Base-by-base conservation (phyloP, 2,797 vertebrate genomes). In the Sebastolobus alascanus region DNA sequence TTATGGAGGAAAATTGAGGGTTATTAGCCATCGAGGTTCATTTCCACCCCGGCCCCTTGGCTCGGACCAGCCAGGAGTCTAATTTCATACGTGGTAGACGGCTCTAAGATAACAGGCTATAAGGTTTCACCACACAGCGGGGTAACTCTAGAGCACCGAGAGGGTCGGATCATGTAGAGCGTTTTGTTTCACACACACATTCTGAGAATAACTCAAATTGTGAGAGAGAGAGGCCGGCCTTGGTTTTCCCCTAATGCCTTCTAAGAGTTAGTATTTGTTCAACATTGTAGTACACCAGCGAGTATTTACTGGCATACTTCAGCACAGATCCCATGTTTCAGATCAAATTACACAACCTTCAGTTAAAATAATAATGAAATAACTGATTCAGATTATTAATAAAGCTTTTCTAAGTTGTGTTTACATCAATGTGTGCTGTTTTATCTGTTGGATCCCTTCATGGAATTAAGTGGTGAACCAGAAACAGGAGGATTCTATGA, bases 71-170 rank as follows among this genome's bases (percentile, higher is more conserved):
- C 88, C 85, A 74, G 90, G 92, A 87, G 90, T 96, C 94, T 84
- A 89, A 93, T 96, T 96, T 96, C 95, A 94, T 92, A 93, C 79
- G 91, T 91, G 91, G 92, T 92, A 93, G 93, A 94, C 89, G 88
- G 85, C 89, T 90, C 90, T 87, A 87, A 94, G 94, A 96, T 94
- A 95, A 94, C 92, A 94, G 94, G 90, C 93, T 95, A 95, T 96
- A 90, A 87, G 90, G 94, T 96, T 96, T 94, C 95, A 82, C 88
- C 88, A 85, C 92, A 94, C 93, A 95, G 93, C 89, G 80, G 87
- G 91, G 95, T 93, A 95, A 96, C 93, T 94, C 85, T 89, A 95
- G 94, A 95, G 91, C 87, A 75, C 90, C 38, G 78, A 91, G 91
- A 95, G 92, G 94, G 86, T 87, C 77, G 89, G 90, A 93, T 90